Evolutionary conservation across 2,888 invertebrate genomes (phyloP), one percentile per base, ranked within the genome.

Genomic region (Dynastes maya): DNA sequence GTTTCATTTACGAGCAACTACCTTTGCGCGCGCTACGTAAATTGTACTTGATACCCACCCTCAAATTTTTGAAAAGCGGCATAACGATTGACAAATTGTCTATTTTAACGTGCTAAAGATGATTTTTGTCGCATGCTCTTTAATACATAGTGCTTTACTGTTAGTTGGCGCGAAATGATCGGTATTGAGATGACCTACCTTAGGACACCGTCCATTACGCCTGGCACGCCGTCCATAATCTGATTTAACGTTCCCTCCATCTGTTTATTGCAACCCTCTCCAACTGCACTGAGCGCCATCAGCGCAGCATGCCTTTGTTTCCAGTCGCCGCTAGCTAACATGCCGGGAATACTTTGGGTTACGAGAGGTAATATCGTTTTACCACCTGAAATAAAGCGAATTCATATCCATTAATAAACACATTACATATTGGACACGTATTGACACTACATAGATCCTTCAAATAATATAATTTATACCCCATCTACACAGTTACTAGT

Each of bases 261-360:
- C 89, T 98, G 97, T 87, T 98, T 97, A 87, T 98, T 97, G 87
- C 99, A 99, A 29, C 99, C 99, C 90, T 99, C 99, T 3, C 99
- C 99, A 79, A 98, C 96, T 0, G 98, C 97, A 5, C 98, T 99
- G 67, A 99, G 95, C 0, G 99, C 99, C 98, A 99, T 99, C 53
- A 99, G 91, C 1, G 98, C 99, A 61, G 99, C 99, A 89, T 99
- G 97, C n/a, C 96, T 92, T 83, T 95, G 94, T 84, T 94, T 94
- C 97, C 97, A 97, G 86, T 96, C 94, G 11, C 92, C 91, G 82
- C 94, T 95, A 67, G 91, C 91, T 84, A 99, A 90, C 98, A 99
- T 98, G 53, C 91, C 91, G 0, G 98, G 97, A 81, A 99, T 94
- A 70, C 92, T 92, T 58, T 86, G 86, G 81, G 97, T 94, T 77